Base-by-base conservation (phyloP, 2,888 invertebrate genomes). In the Athetis lepigone region DNA sequence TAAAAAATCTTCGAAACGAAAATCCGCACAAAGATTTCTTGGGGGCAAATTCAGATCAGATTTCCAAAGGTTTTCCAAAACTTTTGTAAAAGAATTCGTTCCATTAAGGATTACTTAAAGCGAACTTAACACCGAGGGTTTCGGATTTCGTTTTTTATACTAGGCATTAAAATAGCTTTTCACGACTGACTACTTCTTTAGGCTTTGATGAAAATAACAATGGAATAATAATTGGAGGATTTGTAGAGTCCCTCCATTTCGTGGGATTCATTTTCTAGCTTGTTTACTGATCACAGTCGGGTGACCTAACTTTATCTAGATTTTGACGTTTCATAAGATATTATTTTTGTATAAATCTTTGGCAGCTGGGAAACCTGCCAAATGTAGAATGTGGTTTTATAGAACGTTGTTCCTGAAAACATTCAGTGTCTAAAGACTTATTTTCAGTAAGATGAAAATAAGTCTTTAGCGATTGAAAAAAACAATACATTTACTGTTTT, bases 1-100 rank as follows among this genome's bases (percentile, higher is more conserved):
- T 8, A 13, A 45, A 39, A 39, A 47, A 43, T 45, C 19, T 27
- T 21, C 5, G 27, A 13, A 47, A 33, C 25, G 21, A 16, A 39
- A 49, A 52, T 51, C 21, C n/a, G 2, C 7, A 29, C 25, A 42
- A 37, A 56, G 25, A 54, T 54, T 40, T 55, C 37, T 27, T 9
- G 42, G 8, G 18, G 42, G 27, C 36, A n/a, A 55, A 57, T 57
- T 49, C 40, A 23, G 70, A 57, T 75, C 63, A 70, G 21, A 40
- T 61, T 71, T 56, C 46, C 37, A 33, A 58, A 49, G 46, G 2
- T 54, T 54, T 49, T 29, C 33, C n/a, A 40, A 40, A 75, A 63
- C 54, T 58, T 75, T 74, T 61, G 29, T 36, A 29, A 66, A 61
- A 46, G 55, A 75, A 75, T 66, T 54, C 43, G 25, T 76, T 72